Percentiles rank a stretch among this genome's conserved stretches.
Conservation (phyloP, 2,113 vertebrate species). For the Corythaixoides concolor region DNA sequence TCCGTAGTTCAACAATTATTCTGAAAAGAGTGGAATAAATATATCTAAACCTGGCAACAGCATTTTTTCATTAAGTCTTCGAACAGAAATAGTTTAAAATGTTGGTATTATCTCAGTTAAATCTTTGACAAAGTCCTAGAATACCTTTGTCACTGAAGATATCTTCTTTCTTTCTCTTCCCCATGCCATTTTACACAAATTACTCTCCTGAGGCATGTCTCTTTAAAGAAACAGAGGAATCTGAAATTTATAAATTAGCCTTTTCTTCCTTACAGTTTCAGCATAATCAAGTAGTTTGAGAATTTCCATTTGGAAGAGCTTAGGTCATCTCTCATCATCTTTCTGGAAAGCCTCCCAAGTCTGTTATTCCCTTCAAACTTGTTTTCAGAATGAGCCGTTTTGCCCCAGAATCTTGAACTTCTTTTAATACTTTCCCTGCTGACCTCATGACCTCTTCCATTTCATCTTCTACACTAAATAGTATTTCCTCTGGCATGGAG, state of each 20-base stretch:
- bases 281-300: background rate
- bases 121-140: background rate
- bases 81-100: background rate
- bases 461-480: background rate
- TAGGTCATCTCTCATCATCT: background rate
- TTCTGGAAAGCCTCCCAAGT: background rate
- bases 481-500: background rate
- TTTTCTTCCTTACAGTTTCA: background rate
- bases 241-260: background rate
- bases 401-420: background rate
- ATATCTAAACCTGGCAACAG: background rate
- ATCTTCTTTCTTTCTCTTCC: background rate
- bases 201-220: background rate
- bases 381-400: background rate
- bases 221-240: background rate
- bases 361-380: background rate
- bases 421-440: background rate
- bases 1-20: background rate
- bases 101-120: background rate
- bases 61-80: background rate
- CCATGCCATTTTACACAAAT: background rate
- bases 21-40: background rate
- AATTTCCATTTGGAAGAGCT: background rate
- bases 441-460: background rate
- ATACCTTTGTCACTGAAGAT: background rate